Base-by-base conservation (phyloP, 1,140 invertebrate genomes). In the Dendroctonus ponderosae region DNA sequence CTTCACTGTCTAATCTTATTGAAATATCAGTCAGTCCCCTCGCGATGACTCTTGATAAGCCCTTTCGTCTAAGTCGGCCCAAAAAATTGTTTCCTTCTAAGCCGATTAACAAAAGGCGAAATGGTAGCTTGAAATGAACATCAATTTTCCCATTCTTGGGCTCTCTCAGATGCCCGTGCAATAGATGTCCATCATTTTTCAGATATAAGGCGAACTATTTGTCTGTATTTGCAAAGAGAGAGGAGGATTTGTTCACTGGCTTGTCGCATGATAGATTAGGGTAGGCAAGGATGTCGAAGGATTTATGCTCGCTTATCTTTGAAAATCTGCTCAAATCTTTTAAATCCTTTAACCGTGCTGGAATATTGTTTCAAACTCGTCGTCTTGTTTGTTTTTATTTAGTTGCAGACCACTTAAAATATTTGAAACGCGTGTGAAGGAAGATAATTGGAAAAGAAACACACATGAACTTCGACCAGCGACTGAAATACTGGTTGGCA, bases 191-290 rank as follows among this genome's bases (percentile, higher is more conserved):
- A 58, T 40, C 42, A 58, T 58, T 44, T 12, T 42, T 14, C 14
- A 58, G 56, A 58, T 15, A 43, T 43, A 58, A 9, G 5, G 41
- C 56, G 42, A 43, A 58, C 42, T 15, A 58, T 58, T 58, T 58
- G 56, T 58, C 56, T 43, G 41, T 40, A 58, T 58, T 58, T 58
- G 41, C 40, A 58, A 58, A 43, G 56, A 58, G 44, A 43, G 40
- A 46, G 12, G 9, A 11, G 9, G 44, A 46, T 46, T 9, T 46
- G 12, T 46, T 12, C 44, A 12, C 9, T 46, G 12, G 46, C 46
- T 48, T 48, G 14, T 48, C 46, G 8, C 14, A 14, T 11, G 11
- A n/a, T 48, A 11, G 46, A 48, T 11, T n/a, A n/a, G 11, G 11
- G 46, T n/a, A 14, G 46, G 46, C 46, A 48, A 48, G 11, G 14